A percentile compares a stretch with the other conserved stretches of the same genome.
Evolutionary conservation across 1,140 invertebrate species (phyloP).

Genomic region (Amyelois transitella): DNA sequence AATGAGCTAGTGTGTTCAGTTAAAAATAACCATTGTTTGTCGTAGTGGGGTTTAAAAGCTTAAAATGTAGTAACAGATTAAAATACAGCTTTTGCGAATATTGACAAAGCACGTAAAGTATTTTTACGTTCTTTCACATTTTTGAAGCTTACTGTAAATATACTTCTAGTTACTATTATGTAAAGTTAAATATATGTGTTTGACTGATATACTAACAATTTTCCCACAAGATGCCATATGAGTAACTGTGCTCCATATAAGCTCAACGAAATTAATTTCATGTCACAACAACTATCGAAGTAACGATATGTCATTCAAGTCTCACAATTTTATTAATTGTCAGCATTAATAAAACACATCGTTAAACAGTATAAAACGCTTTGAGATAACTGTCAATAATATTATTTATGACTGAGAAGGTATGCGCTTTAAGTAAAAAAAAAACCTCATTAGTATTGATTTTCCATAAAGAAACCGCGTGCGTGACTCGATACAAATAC

Average conservation of each 20-base stretch:
- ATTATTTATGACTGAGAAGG: background rate
- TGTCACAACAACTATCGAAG: conserved; percentile 20
- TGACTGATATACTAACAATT: conserved; percentile 15
- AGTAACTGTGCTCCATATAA: conserved; percentile 28
- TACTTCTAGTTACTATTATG: too few relatives aligned
- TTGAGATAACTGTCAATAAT: background rate
- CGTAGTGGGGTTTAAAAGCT: too few relatives aligned
- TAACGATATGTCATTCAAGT: conserved; percentile 58
- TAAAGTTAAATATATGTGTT: too few relatives aligned
- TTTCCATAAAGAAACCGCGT: background rate
- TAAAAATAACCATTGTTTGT: background rate
- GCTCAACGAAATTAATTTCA: conserved; percentile 37
- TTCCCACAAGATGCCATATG: conserved; percentile 32
- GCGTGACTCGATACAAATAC: conserved; percentile 42
- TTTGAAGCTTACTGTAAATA: background rate
- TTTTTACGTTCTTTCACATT: background rate
- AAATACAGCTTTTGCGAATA: background rate
- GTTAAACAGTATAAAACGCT: background rate
- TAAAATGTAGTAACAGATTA: background rate
- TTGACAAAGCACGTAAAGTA: background rate
- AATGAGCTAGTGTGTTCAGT: background rate
- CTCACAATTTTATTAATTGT: conserved; percentile 51
- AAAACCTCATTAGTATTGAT: background rate
- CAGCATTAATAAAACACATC: background rate
- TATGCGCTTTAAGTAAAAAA: background rate